Percentiles rank a stretch among this genome's conserved stretches.
These are phyloP conservation scores for Crenichthys baileyi DNA, from an alignment of 2,797 vertebrate species.

Conservation along the genomic window DNA sequence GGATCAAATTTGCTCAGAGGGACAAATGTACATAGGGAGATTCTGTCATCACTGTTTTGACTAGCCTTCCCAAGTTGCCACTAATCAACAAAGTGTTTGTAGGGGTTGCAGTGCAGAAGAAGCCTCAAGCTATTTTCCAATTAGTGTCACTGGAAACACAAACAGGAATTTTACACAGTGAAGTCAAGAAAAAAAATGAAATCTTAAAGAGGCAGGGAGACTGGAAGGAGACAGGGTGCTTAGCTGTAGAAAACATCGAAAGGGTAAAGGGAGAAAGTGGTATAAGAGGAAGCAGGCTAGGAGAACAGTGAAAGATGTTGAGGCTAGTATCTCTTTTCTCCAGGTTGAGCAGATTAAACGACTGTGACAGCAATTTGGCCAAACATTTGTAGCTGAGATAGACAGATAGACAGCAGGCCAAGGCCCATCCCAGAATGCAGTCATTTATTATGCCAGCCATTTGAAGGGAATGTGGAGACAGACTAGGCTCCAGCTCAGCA, in stretches of 20 bases:
- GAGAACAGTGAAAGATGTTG: slow-evolving; percentile 47
- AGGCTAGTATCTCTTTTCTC: slow-evolving; percentile 55
- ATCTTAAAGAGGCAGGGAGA: slow-evolving; percentile 33
- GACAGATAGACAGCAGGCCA: slow-evolving; percentile 66
- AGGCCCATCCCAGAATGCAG: slow-evolving; percentile 53
- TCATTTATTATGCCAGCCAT: slow-evolving; percentile 64
- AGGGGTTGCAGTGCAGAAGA: slow-evolving; percentile 74
- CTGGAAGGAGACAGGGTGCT: slow-evolving; percentile 30
- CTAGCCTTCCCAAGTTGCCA: slow-evolving; percentile 78
- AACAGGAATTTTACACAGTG: slow-evolving; percentile 74
- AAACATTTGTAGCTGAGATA: slow-evolving; percentile 71
- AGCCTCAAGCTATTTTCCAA: slow-evolving; percentile 82
- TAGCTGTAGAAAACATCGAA: slow-evolving; percentile 53
- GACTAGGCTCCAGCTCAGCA: slow-evolving; percentile 47
- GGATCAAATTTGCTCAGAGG: slow-evolving; percentile 20
- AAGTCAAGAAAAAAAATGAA: slow-evolving; percentile 46
- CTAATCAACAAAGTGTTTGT: slow-evolving; percentile 80
- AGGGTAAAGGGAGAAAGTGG: slow-evolving; percentile 39
- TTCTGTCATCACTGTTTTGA: slow-evolving; percentile 57
- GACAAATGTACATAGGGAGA: slow-evolving; percentile 41
- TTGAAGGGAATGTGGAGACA: slow-evolving; percentile 53
- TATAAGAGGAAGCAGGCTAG: slow-evolving; percentile 23
- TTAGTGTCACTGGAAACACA: slow-evolving; percentile 84
- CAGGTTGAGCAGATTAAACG: slow-evolving; percentile 73
- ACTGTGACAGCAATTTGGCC: slow-evolving; percentile 81